phyloP scores from a whole-genome alignment of 2,797 vertebrate species.

The Eupleurogrammus muticus region DNA sequence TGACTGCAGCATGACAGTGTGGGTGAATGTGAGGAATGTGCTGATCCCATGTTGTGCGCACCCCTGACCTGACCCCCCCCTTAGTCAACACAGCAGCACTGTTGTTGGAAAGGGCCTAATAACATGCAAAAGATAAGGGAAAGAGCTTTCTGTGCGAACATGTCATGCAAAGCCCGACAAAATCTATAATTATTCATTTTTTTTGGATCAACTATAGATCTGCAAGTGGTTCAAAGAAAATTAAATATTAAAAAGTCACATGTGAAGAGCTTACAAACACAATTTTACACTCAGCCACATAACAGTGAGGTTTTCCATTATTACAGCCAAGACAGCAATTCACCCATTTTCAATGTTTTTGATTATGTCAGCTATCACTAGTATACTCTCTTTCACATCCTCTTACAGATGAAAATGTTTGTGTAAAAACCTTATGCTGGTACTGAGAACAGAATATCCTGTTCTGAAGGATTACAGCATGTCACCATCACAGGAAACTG shows the following conservation, averaged over 20 bases:
- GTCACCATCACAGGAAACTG: conserved; percentile 28
- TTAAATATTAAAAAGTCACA: neutral
- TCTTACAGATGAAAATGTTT: conserved; percentile 11
- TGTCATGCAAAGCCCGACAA: conserved; percentile 20
- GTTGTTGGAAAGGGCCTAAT: conserved; percentile 68
- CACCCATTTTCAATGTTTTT: conserved; percentile 8
- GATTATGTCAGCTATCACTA: conserved; percentile 20
- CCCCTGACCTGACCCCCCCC: conserved; percentile 62
- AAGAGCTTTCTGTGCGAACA: conserved; percentile 40
- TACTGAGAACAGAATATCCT: conserved; percentile 8
- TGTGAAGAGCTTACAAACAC: neutral
- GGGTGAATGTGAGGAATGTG: conserved; percentile 83
- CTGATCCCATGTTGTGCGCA: conserved; percentile 74
- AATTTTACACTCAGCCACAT: conserved; percentile 7
- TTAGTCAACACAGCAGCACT: conserved; percentile 66
- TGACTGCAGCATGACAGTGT: conserved; percentile 82
- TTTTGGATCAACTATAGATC: conserved; percentile 7
- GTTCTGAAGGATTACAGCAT: conserved; percentile 23
- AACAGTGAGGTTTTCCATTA: conserved; percentile 7
- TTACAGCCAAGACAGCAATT: neutral
- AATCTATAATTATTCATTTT: conserved; percentile 3
- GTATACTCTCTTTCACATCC: conserved; percentile 19
- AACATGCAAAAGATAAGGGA: conserved; percentile 61
- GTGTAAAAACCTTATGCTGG: conserved; percentile 17
- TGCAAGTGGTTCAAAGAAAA: neutral